phyloP scores from a whole-genome alignment of 2,113 vertebrate species.

The Myotis brandtii region DNA sequence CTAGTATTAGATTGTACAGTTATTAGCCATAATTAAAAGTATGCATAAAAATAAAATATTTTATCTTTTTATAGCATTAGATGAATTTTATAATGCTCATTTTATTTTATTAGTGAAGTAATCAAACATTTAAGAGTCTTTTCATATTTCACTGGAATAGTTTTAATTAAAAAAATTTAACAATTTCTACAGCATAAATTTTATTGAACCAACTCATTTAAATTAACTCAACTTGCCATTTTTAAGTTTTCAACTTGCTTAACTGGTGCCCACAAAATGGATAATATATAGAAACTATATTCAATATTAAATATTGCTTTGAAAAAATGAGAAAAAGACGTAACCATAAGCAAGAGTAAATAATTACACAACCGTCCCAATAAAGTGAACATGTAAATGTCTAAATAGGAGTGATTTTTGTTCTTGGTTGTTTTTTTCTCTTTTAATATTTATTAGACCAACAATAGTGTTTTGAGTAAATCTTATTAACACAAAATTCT shows the following conservation, averaged over 20 bases:
- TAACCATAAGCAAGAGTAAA: slow-evolving; percentile 35
- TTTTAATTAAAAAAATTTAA: slow-evolving; percentile 31
- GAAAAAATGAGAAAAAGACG: slow-evolving; percentile 46
- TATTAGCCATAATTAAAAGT: slow-evolving; percentile 30
- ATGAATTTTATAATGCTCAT: background rate
- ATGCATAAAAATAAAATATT: slow-evolving; percentile 22
- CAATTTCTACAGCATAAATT: slow-evolving; percentile 17
- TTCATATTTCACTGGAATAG: slow-evolving; percentile 29
- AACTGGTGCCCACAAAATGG: slow-evolving; percentile 27
- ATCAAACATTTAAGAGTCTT: background rate
- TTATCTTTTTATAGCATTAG: background rate
- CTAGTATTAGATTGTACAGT: background rate
- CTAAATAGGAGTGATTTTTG: slow-evolving; percentile 18
- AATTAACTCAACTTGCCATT: slow-evolving; percentile 49
- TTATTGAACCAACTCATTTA: slow-evolving; percentile 51
- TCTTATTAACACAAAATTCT: slow-evolving; percentile 67
- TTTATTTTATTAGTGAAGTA: background rate
- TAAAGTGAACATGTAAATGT: slow-evolving; percentile 64
- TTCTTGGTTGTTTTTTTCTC: background rate
- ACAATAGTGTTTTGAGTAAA: slow-evolving; percentile 53
- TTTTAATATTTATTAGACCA: slow-evolving; percentile 63
- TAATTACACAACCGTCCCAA: slow-evolving; percentile 52
- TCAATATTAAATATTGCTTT: slow-evolving; percentile 54
- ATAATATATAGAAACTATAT: slow-evolving; percentile 49
- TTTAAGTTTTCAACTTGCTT: slow-evolving; percentile 60